Evolutionary conservation across 1,140 invertebrate species (phyloP).

Genomic region (Octopus bimaculoides): DNA sequence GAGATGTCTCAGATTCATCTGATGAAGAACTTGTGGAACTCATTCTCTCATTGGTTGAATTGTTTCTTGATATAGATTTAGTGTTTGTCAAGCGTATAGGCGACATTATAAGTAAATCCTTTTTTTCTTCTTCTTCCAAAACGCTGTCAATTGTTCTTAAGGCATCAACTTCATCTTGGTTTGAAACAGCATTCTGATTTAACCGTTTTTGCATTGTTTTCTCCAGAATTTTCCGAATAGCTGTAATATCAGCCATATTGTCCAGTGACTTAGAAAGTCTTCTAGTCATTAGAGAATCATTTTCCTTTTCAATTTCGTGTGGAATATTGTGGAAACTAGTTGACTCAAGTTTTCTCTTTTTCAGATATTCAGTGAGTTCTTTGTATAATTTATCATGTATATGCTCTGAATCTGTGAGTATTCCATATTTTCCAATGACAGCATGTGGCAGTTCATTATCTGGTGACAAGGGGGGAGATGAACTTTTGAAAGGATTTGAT

Average conservation of each 20-base stretch:
- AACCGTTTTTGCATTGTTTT: slow-evolving; percentile 10
- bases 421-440: neutral
- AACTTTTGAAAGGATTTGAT: too few species aligned
- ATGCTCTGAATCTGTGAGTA: neutral
- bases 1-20: too few species aligned
- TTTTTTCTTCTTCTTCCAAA: slow-evolving; percentile 8
- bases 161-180: neutral
- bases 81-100: neutral
- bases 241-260: neutral
- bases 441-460: neutral
- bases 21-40: too few species aligned
- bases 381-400: slow-evolving; percentile 5
- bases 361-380: neutral
- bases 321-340: neutral
- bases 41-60: too few species aligned
- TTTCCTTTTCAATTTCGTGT: neutral
- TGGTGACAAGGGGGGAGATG: neutral
- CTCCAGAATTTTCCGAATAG: slow-evolving; percentile 10
- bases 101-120: neutral
- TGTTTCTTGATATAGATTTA: too few species aligned
- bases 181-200: neutral
- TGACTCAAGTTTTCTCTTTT: neutral
- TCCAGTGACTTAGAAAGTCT: slow-evolving; percentile 9
- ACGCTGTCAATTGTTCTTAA: neutral
- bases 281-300: neutral